Base-by-base conservation (phyloP, 1,140 invertebrate species). In the Drosophila sproati region DNA sequence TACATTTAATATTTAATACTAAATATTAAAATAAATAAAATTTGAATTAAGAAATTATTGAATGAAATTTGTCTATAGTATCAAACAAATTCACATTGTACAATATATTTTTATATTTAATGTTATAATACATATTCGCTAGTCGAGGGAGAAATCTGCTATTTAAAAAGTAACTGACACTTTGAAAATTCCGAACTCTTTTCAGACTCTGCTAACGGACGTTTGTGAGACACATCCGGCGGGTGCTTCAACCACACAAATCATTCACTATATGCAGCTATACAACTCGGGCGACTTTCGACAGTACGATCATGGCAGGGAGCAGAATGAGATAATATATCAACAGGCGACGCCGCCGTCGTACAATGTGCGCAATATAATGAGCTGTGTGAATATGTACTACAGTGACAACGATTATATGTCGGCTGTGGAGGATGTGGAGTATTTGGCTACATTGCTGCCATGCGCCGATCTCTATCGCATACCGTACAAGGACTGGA, bases 321-420 rank as follows among this genome's bases (percentile, higher is more conserved):
- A 76, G 7, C 71, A 60, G 31, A 95, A 95, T 80, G 78, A 92
- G 47, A 77, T 92, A 47, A 80, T 91, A 5, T 95, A 95, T 72
- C 92, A 91, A n/a, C 91, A 91, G 37, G 28, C 88, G 3, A 92
- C 77, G 29, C 94, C 95, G 32, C 94, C 94, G 0, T 77, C 91
- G 10, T 95, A 95, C 75, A 91, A 94, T 48, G 77, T 95, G 4
- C 73, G 91, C 20, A 94, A 94, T 55, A 94, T 96, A 12, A 94
- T 93, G 4, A 93, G 94, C 64, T 96, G 95, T 7, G 93, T 95
- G 1, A 94, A 94, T 4, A 78, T 96, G 32, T 95, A 95, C 77
- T 96, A 94, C 74, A 95, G 95, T 56, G 92, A 94, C 2, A 94
- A 94, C 47, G 96, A 96, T 77, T 94, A 94, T 93, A 90, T 95